phyloP scores from a whole-genome alignment of 2,113 vertebrate species.

The Pelusios castaneus region DNA sequence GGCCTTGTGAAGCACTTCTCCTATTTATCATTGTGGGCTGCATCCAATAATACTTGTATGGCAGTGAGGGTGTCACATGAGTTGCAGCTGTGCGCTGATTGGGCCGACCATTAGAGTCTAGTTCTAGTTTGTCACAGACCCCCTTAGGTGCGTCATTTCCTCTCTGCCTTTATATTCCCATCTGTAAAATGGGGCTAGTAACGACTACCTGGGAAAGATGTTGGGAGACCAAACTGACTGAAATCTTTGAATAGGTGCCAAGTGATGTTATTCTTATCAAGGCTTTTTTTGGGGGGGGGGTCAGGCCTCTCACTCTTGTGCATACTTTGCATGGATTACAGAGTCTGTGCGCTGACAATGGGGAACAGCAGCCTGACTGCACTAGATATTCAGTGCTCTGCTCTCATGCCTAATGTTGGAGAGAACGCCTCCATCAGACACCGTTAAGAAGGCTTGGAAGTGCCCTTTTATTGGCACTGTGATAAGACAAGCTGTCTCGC shows the following conservation, averaged over 20 bases:
- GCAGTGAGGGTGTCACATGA: too few relatives aligned
- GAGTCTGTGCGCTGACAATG: background rate
- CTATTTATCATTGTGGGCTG: too few relatives aligned
- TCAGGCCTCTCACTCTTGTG: background rate
- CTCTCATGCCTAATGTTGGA: background rate
- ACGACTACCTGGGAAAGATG: background rate
- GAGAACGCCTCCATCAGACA: background rate
- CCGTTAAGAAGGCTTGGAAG: background rate
- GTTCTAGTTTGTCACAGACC: background rate
- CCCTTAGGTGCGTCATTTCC: background rate
- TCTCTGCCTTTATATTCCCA: conserved; percentile 33
- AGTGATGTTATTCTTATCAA: accelerated
- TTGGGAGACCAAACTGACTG: too few relatives aligned
- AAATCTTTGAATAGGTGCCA: too few relatives aligned
- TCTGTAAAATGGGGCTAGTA: background rate
- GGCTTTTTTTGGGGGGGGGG: background rate
- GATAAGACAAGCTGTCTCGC: background rate
- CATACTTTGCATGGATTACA: background rate
- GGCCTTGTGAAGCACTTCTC: background rate
- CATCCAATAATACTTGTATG: too few relatives aligned
- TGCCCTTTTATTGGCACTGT: background rate
- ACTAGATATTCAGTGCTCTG: background rate
- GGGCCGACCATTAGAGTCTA: background rate
- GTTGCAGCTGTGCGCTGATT: too few relatives aligned
- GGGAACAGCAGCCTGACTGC: background rate